Evolutionary conservation across 1,140 invertebrate genomes (phyloP).

Genomic region (Brachionus koreanus): DNA sequence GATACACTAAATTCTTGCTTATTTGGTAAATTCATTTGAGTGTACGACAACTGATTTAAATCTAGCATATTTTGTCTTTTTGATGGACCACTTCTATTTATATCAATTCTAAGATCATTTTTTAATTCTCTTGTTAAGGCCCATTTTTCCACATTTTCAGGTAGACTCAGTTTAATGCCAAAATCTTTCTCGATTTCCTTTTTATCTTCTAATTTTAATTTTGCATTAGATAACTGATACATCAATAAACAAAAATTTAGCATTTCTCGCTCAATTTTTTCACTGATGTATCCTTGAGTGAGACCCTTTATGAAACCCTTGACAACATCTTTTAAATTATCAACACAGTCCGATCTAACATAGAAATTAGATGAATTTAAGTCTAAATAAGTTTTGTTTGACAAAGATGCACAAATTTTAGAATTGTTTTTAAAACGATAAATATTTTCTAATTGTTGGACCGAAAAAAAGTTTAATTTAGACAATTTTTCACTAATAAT

Average conservation of each 20-base stretch:
- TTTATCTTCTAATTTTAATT: background rate
- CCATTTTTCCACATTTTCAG: background rate
- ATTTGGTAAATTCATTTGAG: background rate
- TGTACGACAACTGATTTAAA: background rate
- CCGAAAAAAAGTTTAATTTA: background rate
- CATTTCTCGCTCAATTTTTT: background rate
- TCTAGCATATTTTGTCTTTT: background rate
- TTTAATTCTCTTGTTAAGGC: background rate
- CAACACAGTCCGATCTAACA: background rate
- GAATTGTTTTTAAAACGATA: background rate
- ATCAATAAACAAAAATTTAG: constrained; percentile 16
- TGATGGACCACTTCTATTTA: background rate
- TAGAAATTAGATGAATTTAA: background rate
- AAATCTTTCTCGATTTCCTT: constrained; percentile 23
- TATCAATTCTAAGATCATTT: background rate
- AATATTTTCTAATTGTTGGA: background rate
- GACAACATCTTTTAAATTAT: constrained; percentile 15
- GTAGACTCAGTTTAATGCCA: background rate
- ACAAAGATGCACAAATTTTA: background rate
- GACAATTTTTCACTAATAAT: background rate
- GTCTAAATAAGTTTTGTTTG: constrained; percentile 3
- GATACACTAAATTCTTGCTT: background rate
- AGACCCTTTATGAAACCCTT: background rate
- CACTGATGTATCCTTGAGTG: background rate
- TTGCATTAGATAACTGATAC: background rate